These are phyloP conservation scores for Autographa pulchrina DNA, from an alignment of 2,888 invertebrate species.

Conservation along the genomic window DNA sequence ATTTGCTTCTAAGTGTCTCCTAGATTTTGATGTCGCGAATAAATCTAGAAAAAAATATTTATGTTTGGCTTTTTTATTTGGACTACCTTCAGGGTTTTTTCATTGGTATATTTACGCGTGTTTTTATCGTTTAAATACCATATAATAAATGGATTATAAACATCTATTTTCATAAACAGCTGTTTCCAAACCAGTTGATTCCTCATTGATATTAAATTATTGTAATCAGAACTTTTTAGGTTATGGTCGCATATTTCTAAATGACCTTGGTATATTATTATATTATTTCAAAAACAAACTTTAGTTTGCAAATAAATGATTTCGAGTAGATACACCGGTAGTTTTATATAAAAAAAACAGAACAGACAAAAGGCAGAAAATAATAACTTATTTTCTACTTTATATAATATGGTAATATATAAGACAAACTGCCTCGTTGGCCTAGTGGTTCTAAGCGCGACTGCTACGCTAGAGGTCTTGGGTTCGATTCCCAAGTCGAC, in stretches of 20 bases:
- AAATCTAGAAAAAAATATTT: neutral
- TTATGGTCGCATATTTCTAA: slow-evolving; percentile 13
- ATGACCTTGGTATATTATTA: slow-evolving; percentile 13
- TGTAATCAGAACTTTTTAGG: neutral
- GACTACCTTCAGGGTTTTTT: neutral
- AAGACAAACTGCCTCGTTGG: too few species aligned
- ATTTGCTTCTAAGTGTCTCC: too few species aligned
- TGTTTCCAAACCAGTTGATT: slow-evolving; percentile 15
- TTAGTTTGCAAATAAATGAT: neutral
- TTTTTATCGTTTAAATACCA: neutral
- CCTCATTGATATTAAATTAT: slow-evolving; percentile 14
- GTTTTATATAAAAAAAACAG: too few species aligned
- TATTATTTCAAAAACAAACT: neutral
- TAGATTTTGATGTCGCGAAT: too few species aligned
- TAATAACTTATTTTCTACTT: too few species aligned
- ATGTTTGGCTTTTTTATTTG: neutral
- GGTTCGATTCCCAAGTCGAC: too few species aligned
- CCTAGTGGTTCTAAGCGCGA: too few species aligned
- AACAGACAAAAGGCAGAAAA: too few species aligned
- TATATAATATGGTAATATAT: too few species aligned
- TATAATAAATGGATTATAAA: neutral
- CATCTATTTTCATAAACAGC: slow-evolving; percentile 15
- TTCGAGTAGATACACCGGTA: too few species aligned
- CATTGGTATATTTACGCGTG: neutral
- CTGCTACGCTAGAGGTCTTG: too few species aligned